Evolutionary conservation across 2,797 vertebrate genomes (phyloP).

Genomic region (Periophthalmus magnuspinnatus): DNA sequence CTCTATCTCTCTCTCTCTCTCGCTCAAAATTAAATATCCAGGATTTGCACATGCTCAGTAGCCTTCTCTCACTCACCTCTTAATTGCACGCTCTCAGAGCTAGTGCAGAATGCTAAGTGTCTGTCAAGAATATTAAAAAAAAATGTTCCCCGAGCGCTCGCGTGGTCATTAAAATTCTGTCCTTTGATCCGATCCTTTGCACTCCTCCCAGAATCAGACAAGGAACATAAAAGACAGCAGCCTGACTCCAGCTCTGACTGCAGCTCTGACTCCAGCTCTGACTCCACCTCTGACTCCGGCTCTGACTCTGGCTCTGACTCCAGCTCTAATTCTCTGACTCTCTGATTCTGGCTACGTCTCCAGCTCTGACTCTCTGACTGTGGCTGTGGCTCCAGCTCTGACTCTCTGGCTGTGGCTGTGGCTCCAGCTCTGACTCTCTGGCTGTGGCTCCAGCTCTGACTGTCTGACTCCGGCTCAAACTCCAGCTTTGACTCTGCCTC

Average conservation of each 20-base stretch:
- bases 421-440: no score
- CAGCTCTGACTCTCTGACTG: no score
- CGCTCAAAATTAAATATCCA: conserved; percentile 38
- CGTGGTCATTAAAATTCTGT: conserved; percentile 67
- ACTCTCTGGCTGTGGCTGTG: no score
- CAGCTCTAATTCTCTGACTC: no score
- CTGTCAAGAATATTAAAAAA: conserved; percentile 36
- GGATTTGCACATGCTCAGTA: conserved; percentile 27
- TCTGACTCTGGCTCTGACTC: no score
- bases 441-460: no score
- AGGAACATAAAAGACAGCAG: conserved; percentile 58
- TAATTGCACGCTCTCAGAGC: conserved; percentile 62
- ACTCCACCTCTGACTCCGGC: no score
- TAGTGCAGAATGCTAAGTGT: conserved; percentile 67
- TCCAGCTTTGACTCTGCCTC: no score
- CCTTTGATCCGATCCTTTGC: conserved; percentile 64
- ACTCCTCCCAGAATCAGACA: conserved; percentile 57
- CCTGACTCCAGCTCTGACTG: conserved; percentile 44
- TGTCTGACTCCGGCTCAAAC: no score
- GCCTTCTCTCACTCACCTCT: conserved; percentile 62
- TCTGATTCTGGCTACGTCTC: no score
- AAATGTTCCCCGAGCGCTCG: conserved; percentile 39
- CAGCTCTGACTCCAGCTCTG: no score
- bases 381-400: no score
- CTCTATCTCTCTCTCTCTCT: conserved; percentile 3